Evolutionary conservation across 2,797 vertebrate species (phyloP).

Genomic region (Leucoraja ocellata): DNA sequence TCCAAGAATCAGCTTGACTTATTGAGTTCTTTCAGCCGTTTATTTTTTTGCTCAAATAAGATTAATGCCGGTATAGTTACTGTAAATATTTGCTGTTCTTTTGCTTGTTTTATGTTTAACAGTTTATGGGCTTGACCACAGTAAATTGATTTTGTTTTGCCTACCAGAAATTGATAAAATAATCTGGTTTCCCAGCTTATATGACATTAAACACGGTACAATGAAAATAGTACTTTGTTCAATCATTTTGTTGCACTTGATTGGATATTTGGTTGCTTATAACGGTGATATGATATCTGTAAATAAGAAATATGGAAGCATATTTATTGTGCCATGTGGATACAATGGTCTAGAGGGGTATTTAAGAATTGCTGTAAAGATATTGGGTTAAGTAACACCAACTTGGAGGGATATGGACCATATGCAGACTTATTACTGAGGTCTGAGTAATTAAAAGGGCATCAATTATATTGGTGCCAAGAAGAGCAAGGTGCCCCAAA

Average conservation of each 20-base stretch:
- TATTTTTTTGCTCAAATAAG: no score
- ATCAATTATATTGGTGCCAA: no score
- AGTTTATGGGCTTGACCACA: neutral
- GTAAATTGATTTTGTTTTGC: neutral
- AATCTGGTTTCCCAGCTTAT: neutral
- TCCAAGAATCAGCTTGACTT: no score
- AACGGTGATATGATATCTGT: neutral
- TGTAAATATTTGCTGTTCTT: neutral
- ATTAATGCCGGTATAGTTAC: neutral
- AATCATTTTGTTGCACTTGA: neutral
- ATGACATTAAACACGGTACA: neutral
- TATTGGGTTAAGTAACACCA: neutral
- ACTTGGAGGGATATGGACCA: no score
- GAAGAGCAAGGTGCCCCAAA: no score
- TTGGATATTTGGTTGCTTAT: neutral
- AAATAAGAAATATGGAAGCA: no score
- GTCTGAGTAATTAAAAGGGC: no score
- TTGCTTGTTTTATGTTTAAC: neutral
- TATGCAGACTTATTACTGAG: no score
- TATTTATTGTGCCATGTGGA: neutral
- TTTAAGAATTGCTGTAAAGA: neutral
- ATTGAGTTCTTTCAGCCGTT: no score
- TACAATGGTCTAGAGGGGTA: neutral
- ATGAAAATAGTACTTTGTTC: neutral
- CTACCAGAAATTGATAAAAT: neutral